phyloP scores from a whole-genome alignment of 2,888 invertebrate species.

The Noctua comes region DNA sequence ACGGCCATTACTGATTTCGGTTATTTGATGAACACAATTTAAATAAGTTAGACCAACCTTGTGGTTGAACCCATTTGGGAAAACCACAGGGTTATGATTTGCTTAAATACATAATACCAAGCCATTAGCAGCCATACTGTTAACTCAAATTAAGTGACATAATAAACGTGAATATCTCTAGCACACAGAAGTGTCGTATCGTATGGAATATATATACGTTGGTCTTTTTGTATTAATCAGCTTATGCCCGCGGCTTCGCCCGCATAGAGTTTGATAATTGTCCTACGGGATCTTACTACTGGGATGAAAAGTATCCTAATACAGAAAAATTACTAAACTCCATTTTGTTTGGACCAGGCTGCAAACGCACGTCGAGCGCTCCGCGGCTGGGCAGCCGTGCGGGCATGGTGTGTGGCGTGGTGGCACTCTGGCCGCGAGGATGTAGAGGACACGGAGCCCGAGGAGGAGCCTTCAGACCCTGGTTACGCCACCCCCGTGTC shows the following conservation, averaged over 20 bases:
- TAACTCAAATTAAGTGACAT: background rate
- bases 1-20: constrained; percentile 18
- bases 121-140: constrained; percentile 10
- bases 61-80: constrained; percentile 2
- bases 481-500: constrained; percentile 95
- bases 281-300: background rate
- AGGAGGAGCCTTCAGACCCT: constrained; percentile 94
- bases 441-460: constrained; percentile 94
- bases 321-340: background rate
- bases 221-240: background rate
- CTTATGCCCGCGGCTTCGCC: too few relatives aligned
- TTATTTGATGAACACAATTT: constrained; percentile 12
- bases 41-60: constrained; percentile 8
- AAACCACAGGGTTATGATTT: constrained; percentile 35
- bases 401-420: constrained; percentile 97
- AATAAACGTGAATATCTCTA: background rate
- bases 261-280: background rate
- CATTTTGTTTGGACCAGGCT: constrained; percentile 65
- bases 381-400: constrained; percentile 89
- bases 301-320: background rate
- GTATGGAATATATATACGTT: background rate
- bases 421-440: constrained; percentile 97
- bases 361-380: constrained; percentile 74
- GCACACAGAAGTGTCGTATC: too few relatives aligned
- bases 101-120: constrained; percentile 13